Conservation (phyloP, 2,888 invertebrate genomes). For the Pristionchus maxplancki region DNA sequence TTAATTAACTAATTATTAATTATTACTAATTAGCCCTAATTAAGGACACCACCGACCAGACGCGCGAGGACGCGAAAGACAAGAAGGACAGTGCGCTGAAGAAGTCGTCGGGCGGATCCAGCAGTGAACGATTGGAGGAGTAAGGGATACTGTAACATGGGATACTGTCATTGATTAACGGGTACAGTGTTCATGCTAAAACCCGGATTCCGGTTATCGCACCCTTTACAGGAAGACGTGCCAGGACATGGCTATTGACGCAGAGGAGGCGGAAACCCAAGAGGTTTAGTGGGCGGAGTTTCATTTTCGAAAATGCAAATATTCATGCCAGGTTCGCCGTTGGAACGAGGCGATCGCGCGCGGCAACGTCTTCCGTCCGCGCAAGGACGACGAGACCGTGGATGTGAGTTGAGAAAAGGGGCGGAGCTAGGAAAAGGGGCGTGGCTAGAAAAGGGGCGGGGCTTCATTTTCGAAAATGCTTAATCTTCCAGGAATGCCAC, state of each 20-base stretch:
- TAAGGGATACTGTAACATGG: neutral
- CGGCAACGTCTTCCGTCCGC: too few relatives aligned
- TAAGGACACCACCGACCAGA: neutral
- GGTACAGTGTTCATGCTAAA: neutral
- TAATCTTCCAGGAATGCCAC: too few relatives aligned
- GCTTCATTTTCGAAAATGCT: too few relatives aligned
- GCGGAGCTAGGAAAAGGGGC: too few relatives aligned
- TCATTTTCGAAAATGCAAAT: neutral
- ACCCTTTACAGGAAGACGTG: neutral
- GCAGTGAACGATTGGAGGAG: conserved; percentile 5
- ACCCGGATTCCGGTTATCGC: neutral
- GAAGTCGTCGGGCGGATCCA: conserved; percentile 13
- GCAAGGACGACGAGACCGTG: neutral
- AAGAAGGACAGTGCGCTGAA: neutral
- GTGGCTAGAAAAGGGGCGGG: too few relatives aligned
- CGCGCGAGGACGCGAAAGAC: neutral
- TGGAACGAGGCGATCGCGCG: neutral
- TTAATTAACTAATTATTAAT: too few relatives aligned
- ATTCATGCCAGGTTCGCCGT: neutral
- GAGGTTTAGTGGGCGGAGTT: neutral
- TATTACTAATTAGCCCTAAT: too few relatives aligned
- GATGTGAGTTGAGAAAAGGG: too few relatives aligned
- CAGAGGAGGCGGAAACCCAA: conserved; percentile 2
- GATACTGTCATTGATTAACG: neutral
- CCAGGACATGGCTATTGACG: neutral